These are phyloP conservation scores for Acrossocheilus wenchowensis DNA, from an alignment of 2,797 vertebrate genomes.

Conservation along the genomic window DNA sequence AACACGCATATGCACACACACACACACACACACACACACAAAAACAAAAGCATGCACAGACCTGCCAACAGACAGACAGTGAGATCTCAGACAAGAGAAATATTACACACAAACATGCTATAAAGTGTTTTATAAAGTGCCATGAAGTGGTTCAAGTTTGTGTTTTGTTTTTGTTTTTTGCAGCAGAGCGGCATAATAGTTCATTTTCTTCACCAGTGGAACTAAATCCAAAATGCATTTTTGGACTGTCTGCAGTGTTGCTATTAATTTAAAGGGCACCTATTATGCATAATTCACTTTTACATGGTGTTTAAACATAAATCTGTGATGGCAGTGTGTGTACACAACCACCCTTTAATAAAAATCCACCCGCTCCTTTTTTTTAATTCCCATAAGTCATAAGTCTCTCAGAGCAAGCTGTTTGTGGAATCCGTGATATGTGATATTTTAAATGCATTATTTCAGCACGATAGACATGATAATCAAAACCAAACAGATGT, in stretches of 20 bases:
- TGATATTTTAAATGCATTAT: background rate
- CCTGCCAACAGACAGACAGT: constrained; percentile 10
- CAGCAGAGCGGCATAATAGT: background rate
- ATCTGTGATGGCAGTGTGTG: background rate
- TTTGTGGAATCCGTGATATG: background rate
- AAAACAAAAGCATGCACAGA: constrained; percentile 3
- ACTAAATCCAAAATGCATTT: background rate
- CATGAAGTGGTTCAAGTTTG: background rate
- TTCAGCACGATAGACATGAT: background rate
- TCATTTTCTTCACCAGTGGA: background rate
- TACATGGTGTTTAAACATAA: background rate
- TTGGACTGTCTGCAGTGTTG: background rate
- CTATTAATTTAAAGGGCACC: background rate
- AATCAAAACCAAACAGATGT: background rate
- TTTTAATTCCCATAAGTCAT: background rate
- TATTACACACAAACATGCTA: constrained; percentile 26
- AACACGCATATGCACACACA: background rate
- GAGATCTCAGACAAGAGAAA: constrained; percentile 21
- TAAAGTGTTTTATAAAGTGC: background rate
- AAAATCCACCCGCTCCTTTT: background rate
- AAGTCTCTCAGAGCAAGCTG: background rate
- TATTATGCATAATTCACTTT: background rate
- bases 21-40: constrained; percentile 9
- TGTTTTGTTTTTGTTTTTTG: background rate
- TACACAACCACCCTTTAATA: background rate